Evolutionary conservation across 53 echinoderm and acorn worm genomes (phyloP), one percentile per base, ranked within the genome.

Genomic region (Paracentrotus lividus): DNA sequence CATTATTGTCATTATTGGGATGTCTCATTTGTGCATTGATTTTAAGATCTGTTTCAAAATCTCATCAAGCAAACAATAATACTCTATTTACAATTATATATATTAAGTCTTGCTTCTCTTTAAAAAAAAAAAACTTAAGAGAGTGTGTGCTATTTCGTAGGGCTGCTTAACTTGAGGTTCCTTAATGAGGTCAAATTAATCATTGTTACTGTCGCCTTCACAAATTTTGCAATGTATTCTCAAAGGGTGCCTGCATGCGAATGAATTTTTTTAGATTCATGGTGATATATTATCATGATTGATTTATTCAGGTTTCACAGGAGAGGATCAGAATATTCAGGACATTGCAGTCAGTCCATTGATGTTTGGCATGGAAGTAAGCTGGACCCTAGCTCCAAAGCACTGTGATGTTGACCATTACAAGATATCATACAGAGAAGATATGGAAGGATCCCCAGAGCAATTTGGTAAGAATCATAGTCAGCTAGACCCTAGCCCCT

Each of bases 311-410:
- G 92, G 81, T 40, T 92, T 90, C 52, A 8, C 90, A 52, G 68
- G 4, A 16, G 92, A 92, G 24, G 92, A 92, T 15, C 58, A 77
- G 57, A 92, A 92, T 58, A 43, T 92, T 33, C 57, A 58, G 27
- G 58, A 38, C 14, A 40, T 92, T 3, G 10, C 34, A 10, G 81
- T 40, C 15, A 57, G 23, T 77, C 55, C 78, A 40, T 9, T 92
- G 81, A 92, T 78, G 92, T 77, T 78, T 26, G 92, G 92, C 24
- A 57, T 92, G 34, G 58, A 92, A 27, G 92, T 92, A 12, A 52
- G 58, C 57, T 92, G 92, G 92, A 56, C 77, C 44, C 34, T 52
- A 23, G 58, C 78, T 7, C 57, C 23, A 26, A 38, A 23, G 29
- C 58, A 10, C 24, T 92, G 92, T 58, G 58, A 92, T 57, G 92